phyloP scores from a whole-genome alignment of 2,113 vertebrate species.

The Pteruthius melanotis region DNA sequence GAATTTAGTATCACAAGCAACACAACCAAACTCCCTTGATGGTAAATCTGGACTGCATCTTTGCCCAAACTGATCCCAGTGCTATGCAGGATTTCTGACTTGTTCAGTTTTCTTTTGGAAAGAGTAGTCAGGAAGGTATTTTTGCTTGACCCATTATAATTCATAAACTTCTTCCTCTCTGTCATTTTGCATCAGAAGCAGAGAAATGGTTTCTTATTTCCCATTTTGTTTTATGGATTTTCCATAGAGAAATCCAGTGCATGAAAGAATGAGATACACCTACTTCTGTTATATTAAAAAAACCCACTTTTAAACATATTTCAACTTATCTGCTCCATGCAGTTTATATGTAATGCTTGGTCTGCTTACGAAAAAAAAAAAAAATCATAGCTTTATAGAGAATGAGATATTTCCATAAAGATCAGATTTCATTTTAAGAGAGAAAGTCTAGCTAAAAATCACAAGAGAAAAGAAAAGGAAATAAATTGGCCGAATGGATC shows the following conservation, averaged over 20 bases:
- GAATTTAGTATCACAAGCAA: neutral
- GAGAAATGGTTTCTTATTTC: neutral
- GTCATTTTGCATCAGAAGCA: neutral
- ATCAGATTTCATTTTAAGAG: conserved; percentile 11
- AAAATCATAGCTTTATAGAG: neutral
- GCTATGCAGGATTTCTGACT: neutral
- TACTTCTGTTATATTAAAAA: neutral
- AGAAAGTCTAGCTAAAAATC: neutral
- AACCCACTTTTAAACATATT: neutral
- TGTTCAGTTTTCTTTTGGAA: neutral
- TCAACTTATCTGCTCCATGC: neutral
- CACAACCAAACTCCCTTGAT: neutral
- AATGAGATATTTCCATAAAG: conserved; percentile 13
- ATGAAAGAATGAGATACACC: neutral
- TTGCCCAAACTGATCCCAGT: neutral
- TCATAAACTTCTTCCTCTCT: neutral
- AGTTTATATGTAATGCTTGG: neutral
- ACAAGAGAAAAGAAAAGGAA: neutral
- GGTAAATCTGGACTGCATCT: neutral
- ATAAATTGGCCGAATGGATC: neutral
- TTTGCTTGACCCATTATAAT: neutral
- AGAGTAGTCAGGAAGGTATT: neutral
- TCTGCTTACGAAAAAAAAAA: neutral
- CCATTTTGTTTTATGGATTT: neutral
- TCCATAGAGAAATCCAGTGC: neutral